These are phyloP conservation scores for Drosophila punjabiensis DNA, from an alignment of 1,140 invertebrate species.

Conservation along the genomic window DNA sequence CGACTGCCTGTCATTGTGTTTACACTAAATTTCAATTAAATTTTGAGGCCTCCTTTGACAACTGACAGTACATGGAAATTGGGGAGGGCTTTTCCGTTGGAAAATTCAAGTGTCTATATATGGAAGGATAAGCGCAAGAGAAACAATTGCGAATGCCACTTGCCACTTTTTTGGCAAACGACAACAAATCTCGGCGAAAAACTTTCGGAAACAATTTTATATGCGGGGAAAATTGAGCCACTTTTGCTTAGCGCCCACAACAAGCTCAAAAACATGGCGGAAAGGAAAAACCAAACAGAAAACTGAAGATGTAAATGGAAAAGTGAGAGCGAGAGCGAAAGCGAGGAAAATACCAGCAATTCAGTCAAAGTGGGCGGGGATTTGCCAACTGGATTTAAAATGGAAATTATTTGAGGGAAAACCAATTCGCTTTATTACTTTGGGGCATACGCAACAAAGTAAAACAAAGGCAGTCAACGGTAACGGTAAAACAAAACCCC, in stretches of 20 bases:
- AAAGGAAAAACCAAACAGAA: slow-evolving; percentile 17
- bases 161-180: slow-evolving; percentile 36
- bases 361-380: slow-evolving; percentile 48
- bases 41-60: slow-evolving; percentile 74
- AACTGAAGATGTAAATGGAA: slow-evolving; percentile 16
- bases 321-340: neutral
- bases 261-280: slow-evolving; percentile 25
- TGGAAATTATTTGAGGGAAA: slow-evolving; percentile 81
- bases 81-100: neutral
- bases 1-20: slow-evolving; percentile 79
- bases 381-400: slow-evolving; percentile 83
- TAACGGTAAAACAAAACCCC: slow-evolving; percentile 38
- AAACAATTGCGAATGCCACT: slow-evolving; percentile 75
- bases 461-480: slow-evolving; percentile 74
- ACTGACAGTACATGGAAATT: slow-evolving; percentile 50
- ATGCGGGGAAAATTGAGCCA: slow-evolving; percentile 75
- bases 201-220: slow-evolving; percentile 75
- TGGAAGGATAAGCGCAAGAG: slow-evolving; percentile 31
- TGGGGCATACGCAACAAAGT: slow-evolving; percentile 80
- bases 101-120: slow-evolving; percentile 20
- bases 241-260: slow-evolving; percentile 62
- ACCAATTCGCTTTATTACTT: slow-evolving; percentile 84
- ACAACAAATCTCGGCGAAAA: slow-evolving; percentile 76
- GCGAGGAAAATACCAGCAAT: slow-evolving; percentile 34
- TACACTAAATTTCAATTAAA: slow-evolving; percentile 84